Evolutionary conservation across 2,888 invertebrate genomes (phyloP).

Genomic region (Rhagonycha fulva): DNA sequence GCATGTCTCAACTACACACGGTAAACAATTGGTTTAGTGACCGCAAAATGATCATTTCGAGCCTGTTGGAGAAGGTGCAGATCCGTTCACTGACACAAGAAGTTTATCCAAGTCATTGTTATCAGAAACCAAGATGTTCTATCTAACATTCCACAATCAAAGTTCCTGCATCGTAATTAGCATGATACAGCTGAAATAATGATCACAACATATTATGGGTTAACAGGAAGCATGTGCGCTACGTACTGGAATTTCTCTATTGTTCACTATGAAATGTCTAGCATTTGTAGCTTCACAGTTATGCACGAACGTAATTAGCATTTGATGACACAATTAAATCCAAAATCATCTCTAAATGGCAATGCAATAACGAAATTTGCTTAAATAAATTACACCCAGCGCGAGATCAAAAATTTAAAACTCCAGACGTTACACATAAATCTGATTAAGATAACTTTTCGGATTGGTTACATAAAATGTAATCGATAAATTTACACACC

Average conservation of each 20-base stretch:
- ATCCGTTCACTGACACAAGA: no score
- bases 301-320: neutral
- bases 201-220: neutral
- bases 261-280: neutral
- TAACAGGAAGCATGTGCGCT: neutral
- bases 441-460: conserved; percentile 21
- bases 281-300: neutral
- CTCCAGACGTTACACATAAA: conserved; percentile 22
- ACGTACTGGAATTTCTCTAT: conserved; percentile 2
- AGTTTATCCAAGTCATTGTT: neutral
- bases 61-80: neutral
- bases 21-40: neutral
- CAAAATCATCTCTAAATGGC: neutral
- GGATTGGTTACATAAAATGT: conserved; percentile 2
- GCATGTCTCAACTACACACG: neutral
- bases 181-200: neutral
- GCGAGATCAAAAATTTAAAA: conserved; percentile 21
- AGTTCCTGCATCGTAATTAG: neutral
- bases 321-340: neutral
- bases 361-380: neutral
- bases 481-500: conserved; percentile 10
- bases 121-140: neutral
- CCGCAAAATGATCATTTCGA: neutral
- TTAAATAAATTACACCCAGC: conserved; percentile 2
- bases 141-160: neutral